Evolutionary conservation across 2,113 vertebrate species (phyloP), one percentile per base, ranked within the genome.

Genomic region (Trematocara marginatum): DNA sequence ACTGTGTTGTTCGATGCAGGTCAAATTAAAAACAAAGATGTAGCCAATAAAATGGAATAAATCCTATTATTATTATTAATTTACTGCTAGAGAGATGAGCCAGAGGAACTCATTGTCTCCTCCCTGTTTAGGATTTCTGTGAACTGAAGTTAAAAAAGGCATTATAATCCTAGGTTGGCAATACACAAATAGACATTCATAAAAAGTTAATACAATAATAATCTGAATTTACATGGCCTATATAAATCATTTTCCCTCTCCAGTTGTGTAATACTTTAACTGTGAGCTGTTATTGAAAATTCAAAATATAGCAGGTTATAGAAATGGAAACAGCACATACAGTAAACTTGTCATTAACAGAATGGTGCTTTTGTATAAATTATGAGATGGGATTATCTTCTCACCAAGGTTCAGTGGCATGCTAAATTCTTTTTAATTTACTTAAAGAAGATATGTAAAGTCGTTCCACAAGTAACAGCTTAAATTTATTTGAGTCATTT

Each of bases 281-380:
- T n/a, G 16, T 38, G 34, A 64, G 34, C 2, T n/a, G 34, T 64
- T 64, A 64, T 66, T 66, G 61, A 71, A 71, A 16, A 71, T 71
- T 45, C 20, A 2, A 71, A 71, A 0, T 26, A 47, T 1, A 18
- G 64, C 35, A 69, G n/a, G 64, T 69, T 69, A 23, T 42, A 23
- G n/a, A 42, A 23, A 69, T 42, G 35, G 35, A 42, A 69, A 69
- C 35, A 3, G 11, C n/a, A 64, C 10, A 64, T 64, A 64, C 59
- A 64, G 59, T 11, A 38, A 64, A 64, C 34, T 64, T 4, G 34
- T 64, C 42, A 74, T 47, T 47, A 74, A 74, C 0, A 26, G 23
- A 45, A 74, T 74, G 20, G 66, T 15, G 12, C 13, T 10, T 47
- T 4, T 74, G 13, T 47, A 18, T 47, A 47, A 7, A 29, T 47